phyloP scores from a whole-genome alignment of 2,113 vertebrate genomes.

The Microtus richardsoni region DNA sequence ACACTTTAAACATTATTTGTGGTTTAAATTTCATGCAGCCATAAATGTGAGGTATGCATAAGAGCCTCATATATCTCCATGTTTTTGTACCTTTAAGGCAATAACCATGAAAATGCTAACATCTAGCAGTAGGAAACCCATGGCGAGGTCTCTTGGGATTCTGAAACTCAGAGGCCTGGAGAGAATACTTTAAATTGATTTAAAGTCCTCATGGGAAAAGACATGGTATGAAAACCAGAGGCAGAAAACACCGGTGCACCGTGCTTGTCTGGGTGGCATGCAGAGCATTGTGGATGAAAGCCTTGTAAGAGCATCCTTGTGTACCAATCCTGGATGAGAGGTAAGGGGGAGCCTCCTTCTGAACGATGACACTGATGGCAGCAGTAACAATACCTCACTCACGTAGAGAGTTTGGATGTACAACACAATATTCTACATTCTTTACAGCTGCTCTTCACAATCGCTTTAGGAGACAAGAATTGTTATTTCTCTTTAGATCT shows the following conservation, averaged over 20 bases:
- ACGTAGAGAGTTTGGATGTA: neutral
- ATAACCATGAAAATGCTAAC: neutral
- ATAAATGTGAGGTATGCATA: conserved; percentile 32
- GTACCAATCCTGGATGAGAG: neutral
- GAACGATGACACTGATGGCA: neutral
- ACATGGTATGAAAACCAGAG: neutral
- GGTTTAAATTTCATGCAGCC: conserved; percentile 35
- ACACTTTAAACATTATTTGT: conserved; percentile 37
- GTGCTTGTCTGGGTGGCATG: neutral
- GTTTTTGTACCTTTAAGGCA: neutral
- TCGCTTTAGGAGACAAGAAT: neutral
- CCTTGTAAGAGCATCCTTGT: neutral
- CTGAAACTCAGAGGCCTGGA: neutral
- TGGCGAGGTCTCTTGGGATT: neutral
- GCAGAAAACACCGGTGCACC: neutral
- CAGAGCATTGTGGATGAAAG: neutral
- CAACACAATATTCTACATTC: neutral
- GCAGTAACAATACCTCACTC: neutral
- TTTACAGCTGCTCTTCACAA: neutral
- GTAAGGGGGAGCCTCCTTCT: neutral
- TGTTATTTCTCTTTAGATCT: neutral
- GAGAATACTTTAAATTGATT: neutral
- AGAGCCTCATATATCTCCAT: conserved; percentile 13
- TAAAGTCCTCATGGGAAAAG: neutral
- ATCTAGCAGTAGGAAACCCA: neutral